These are phyloP conservation scores for Dexiosoma caninum DNA, from an alignment of 2,888 invertebrate genomes.

Conservation along the genomic window DNA sequence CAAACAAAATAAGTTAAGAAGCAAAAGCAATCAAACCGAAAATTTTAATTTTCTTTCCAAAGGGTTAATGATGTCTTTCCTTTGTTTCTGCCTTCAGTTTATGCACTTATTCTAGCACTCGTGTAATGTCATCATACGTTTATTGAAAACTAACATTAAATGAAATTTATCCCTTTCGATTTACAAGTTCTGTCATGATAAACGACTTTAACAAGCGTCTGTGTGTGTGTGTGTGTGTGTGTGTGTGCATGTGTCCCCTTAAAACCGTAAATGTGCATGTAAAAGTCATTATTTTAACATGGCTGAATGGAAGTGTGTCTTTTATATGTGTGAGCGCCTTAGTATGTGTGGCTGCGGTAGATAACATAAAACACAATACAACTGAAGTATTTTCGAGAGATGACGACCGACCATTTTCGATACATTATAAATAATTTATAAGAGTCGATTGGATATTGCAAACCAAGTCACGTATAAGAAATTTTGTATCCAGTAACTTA, in stretches of 20 bases:
- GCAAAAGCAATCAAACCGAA: too few species aligned
- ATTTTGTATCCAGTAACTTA: slow-evolving; percentile 35
- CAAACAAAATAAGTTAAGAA: too few species aligned
- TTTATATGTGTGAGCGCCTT: too few species aligned
- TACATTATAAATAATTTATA: slow-evolving; percentile 68
- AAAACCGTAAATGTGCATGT: neutral
- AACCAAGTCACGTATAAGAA: slow-evolving; percentile 71
- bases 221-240: too few species aligned
- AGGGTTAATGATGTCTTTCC: neutral
- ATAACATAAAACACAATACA: slow-evolving; percentile 26
- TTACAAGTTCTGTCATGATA: neutral
- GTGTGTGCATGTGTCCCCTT: neutral
- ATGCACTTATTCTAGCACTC: slow-evolving; percentile 5
- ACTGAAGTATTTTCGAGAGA: slow-evolving; percentile 32
- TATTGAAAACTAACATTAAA: slow-evolving; percentile 39
- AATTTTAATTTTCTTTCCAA: neutral
- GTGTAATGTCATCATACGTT: slow-evolving; percentile 14
- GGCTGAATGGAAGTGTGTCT: too few species aligned
- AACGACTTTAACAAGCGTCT: neutral
- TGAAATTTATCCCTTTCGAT: slow-evolving; percentile 34
- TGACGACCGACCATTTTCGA: slow-evolving; percentile 38
- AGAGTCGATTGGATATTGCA: slow-evolving; percentile 71
- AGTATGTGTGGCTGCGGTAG: too few species aligned
- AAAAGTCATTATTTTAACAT: neutral
- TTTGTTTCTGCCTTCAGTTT: neutral